These are phyloP conservation scores for Bubo blakistoni DNA, from an alignment of 2,113 vertebrate genomes.

Conservation along the genomic window DNA sequence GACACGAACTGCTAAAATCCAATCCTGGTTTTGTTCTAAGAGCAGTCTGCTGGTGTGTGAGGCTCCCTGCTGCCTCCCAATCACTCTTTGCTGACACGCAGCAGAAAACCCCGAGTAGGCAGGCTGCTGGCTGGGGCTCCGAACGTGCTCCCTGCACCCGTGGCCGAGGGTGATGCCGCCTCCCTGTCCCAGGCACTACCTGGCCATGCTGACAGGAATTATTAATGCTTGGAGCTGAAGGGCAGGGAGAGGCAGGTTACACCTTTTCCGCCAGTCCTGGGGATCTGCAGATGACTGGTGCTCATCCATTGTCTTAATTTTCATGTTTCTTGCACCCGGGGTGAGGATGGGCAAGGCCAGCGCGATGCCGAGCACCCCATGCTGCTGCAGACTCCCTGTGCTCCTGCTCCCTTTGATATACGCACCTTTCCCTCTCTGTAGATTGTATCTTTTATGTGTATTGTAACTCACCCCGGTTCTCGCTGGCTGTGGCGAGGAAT, in stretches of 20 bases:
- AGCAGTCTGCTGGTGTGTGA: not conserved
- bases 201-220: not conserved
- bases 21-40: not conserved
- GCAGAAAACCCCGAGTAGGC: not conserved
- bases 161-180: not conserved
- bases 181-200: not conserved
- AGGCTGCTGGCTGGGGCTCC: not conserved
- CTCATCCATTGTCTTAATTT: fast-evolving
- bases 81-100: not conserved
- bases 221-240: not conserved
- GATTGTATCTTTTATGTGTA: fast-evolving
- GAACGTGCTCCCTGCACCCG: not conserved
- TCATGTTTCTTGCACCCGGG: fast-evolving
- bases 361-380: fast-evolving
- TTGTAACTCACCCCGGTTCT: fast-evolving
- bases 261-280: not conserved
- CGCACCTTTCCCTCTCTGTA: not conserved
- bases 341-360: not conserved
- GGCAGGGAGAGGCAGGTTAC: not conserved
- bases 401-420: not conserved
- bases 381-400: not conserved
- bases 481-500: not conserved
- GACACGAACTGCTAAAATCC: not conserved
- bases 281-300: no score
- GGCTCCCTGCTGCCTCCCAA: not conserved